Base-by-base conservation (phyloP, 2,888 invertebrate species). In the Trachelus troglodyta region DNA sequence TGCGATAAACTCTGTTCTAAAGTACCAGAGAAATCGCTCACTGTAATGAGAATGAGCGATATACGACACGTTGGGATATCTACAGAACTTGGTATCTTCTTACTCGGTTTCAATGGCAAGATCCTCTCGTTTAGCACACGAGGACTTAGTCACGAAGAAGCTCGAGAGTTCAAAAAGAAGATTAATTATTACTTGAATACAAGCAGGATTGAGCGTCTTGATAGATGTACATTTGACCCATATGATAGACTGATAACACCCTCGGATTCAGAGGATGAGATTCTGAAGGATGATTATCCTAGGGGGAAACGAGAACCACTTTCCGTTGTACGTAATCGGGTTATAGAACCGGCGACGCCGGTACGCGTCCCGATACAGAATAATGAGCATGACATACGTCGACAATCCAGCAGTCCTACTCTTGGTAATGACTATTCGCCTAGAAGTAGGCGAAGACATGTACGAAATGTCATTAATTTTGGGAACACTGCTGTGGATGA, bases 61-160 rank as follows among this genome's bases (percentile, higher is more conserved):
- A 87, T 88, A 71, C 81, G 85, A 68, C 84, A 88, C 75, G 83
- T 89, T 11, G 89, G 89, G 9, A 82, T 84, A 31, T 85, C 87
- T 2, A 75, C 77, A 15, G 82, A 85, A 31, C 81, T 86, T 76
- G 87, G 87, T 34, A 79, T 89, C 1, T 88, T 87, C 71, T 81
- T 88, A 23, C 75, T 88, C 1, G 79, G 82, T 15, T 82, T 81
- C 37, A 81, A 82, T 37, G 89, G 89, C 4, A 77, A 80, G 68
- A 84, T 79, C 4, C 79, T 83, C 11, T 81, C 81, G 23, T 77
- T 89, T 33, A 85, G 79, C 31, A 83, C 85, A 23, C 79, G 78
- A 30, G 87, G 87, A n/a, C 79, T 87, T 15, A 80, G 80, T 1
- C 80, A 83, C 11, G 77, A 84, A 0, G 85, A 89, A 75, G 77